Base-by-base conservation (phyloP, 2,113 vertebrate genomes). In the Odocoileus hemionus region DNA sequence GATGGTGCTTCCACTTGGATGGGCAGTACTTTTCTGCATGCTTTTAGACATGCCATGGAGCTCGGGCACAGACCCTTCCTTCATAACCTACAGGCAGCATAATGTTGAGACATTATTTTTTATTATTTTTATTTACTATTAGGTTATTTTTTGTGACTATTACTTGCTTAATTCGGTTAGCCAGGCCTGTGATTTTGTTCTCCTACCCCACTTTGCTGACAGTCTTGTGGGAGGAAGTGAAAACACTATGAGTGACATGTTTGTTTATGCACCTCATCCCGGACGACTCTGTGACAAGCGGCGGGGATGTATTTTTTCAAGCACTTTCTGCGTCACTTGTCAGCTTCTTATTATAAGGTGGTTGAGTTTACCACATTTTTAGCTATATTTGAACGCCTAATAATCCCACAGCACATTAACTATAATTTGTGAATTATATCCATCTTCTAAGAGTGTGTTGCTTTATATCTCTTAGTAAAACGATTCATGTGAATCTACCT, bases 241-340 rank as follows among this genome's bases (percentile, higher is more conserved):
- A 96, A 96, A 96, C 52, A 80, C 28, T 23, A 7, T 98, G 94
- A 98, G 57, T 95, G 96, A 47, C 10, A 30, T 95, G 78, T 98
- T 98, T 98, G 96, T 96, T 96, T 98, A 96, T 67, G 96, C 78
- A n/a, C 39, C 95, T 98, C 92, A 79, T 97, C 95, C 96, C 89
- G 91, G 95, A 97, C 2, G 45, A 61, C 33, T 94, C 6, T 0
- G 3, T 89, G 97, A 98, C 91, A 97, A 97, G 95, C 45, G 16
- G 94, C 96, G 94, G 89, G 87, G 54, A 94, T 78, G 16, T 67
- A 90, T 94, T 97, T 97, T 93, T 95, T 89, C 88, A 95, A 90
- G 57, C 76, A 96, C 76, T 97, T 96, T 97, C 94, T 92, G 54
- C 36, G 47, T 96, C 12, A 0, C 85, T 70, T 93, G 74, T 97